A percentile compares a stretch with the other conserved stretches of the same genome.
Conservation (phyloP, 2,888 invertebrate genomes). For the Drosophila acutilabella region DNA sequence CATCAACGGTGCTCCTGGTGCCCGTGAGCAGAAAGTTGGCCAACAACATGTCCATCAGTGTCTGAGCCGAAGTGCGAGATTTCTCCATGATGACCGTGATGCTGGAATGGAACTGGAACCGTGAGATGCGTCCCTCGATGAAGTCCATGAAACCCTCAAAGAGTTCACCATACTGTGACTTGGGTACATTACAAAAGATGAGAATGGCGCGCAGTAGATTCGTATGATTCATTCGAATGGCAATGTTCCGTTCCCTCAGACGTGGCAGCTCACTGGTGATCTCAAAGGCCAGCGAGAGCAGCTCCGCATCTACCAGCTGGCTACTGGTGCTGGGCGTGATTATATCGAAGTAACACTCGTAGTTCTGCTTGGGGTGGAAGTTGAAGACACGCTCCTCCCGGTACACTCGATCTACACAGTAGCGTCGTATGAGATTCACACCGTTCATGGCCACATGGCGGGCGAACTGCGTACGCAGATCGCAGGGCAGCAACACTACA, state of each 20-base stretch:
- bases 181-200: constrained; percentile 91
- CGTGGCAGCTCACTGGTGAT: constrained; percentile 89
- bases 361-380: constrained; percentile 94
- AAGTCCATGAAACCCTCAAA: constrained; percentile 82
- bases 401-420: constrained; percentile 94
- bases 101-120: constrained; percentile 90
- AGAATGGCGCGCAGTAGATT: constrained; percentile 91
- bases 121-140: constrained; percentile 88
- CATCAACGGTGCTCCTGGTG: constrained; percentile 79
- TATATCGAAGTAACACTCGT: constrained; percentile 97
- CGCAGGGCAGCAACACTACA: constrained; percentile 93
- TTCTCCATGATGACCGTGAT: constrained; percentile 88
- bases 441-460: constrained; percentile 93
- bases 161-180: constrained; percentile 86
- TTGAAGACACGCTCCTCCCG: constrained; percentile 92
- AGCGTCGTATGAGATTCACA: constrained; percentile 92
- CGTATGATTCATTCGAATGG: constrained; percentile 92
- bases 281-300: constrained; percentile 91
- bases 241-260: constrained; percentile 88
- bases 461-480: constrained; percentile 92
- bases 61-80: constrained; percentile 83
- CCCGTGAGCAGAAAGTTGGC: constrained; percentile 82
- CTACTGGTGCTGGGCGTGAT: constrained; percentile 91
- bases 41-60: constrained; percentile 82
- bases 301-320: constrained; percentile 93